A percentile compares a stretch with the other conserved stretches of the same genome.
These are phyloP conservation scores for Tiaroga cobitis DNA, from an alignment of 2,797 vertebrate genomes.

Conservation along the genomic window DNA sequence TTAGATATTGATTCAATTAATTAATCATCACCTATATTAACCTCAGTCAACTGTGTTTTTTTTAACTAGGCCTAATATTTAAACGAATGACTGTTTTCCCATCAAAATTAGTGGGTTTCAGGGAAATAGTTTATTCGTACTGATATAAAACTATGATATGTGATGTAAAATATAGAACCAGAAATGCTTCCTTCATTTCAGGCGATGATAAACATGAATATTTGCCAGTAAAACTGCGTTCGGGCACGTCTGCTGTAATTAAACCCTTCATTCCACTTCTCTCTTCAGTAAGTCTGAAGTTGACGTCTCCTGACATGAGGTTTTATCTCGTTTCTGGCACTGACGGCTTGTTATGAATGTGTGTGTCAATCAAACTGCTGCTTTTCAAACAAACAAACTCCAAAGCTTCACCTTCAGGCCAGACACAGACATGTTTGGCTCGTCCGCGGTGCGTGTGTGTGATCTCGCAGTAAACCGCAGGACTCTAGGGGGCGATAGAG, in stretches of 20 bases:
- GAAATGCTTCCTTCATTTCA: neutral
- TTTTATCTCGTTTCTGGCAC: neutral
- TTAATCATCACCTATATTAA: no score
- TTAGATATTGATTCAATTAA: neutral
- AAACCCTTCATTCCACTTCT: neutral
- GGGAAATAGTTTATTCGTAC: neutral
- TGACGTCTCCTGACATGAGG: neutral
- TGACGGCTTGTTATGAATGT: neutral
- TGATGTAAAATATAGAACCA: neutral
- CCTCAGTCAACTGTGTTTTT: neutral
- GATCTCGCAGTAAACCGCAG: neutral
- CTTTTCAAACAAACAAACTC: conserved; percentile 4
- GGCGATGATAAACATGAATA: neutral
- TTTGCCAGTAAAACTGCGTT: neutral
- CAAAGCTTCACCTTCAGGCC: neutral
- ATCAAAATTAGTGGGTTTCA: no score
- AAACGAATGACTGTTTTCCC: no score
- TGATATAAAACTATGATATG: neutral
- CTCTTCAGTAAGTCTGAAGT: neutral
- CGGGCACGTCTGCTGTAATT: neutral
- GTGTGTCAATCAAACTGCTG: conserved; percentile 19
- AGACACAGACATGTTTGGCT: neutral
- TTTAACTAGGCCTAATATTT: no score
- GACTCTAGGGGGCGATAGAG: neutral
- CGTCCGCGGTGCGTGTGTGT: no score